Conservation (phyloP, 2,797 vertebrate genomes). For the Lepidocolaptes lacrymiger region DNA sequence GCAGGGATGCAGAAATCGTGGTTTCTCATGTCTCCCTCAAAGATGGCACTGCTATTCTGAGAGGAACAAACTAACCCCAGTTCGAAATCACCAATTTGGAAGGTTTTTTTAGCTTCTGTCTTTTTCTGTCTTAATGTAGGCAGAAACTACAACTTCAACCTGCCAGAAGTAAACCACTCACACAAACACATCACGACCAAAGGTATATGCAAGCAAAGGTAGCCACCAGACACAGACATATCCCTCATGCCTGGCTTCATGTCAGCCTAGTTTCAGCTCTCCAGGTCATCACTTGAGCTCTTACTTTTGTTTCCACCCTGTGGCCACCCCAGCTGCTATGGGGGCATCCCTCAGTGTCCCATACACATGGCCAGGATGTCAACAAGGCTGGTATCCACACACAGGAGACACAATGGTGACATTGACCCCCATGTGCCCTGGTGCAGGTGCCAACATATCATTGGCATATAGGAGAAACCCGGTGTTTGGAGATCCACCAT, state of each 20-base stretch:
- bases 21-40: conserved; percentile 9
- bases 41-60: conserved; percentile 18
- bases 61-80: not conserved
- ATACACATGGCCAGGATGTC: fast-evolving
- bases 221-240: not conserved
- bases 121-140: not conserved
- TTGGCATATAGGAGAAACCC: fast-evolving
- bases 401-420: not conserved
- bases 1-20: conserved; percentile 12
- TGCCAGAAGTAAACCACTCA: not conserved
- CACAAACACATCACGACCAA: not conserved
- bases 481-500: not conserved
- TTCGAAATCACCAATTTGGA: not conserved
- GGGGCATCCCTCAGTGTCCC: not conserved
- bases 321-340: fast-evolving
- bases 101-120: not conserved
- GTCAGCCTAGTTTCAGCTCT: not conserved
- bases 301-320: not conserved
- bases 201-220: not conserved
- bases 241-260: not conserved
- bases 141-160: not conserved
- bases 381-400: not conserved
- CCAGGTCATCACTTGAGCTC: not conserved
- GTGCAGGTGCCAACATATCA: not conserved
- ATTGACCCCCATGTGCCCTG: fast-evolving